Evolutionary conservation across 2,888 invertebrate genomes (phyloP).

Genomic region (Eutolmus rufibarbis): DNA sequence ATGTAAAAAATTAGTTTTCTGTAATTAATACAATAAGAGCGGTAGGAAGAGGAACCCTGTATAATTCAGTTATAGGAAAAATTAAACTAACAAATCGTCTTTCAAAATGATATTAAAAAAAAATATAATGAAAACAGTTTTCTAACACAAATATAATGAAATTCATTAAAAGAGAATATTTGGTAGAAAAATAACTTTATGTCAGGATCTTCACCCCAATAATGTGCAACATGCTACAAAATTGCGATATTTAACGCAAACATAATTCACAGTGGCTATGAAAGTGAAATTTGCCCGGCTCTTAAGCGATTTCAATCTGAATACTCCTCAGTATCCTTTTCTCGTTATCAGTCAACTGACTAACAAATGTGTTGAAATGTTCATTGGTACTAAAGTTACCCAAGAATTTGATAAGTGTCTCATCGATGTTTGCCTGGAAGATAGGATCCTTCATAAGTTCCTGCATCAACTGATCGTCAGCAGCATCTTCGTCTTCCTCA

Average conservation of each 20-base stretch:
- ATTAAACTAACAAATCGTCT: background rate
- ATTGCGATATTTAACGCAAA: background rate
- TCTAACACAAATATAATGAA: background rate
- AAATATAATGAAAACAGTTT: background rate
- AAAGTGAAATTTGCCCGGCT: background rate
- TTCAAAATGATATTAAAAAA: background rate
- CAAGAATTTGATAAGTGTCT: conserved; percentile 71
- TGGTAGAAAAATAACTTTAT: background rate
- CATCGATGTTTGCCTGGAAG: conserved; percentile 69
- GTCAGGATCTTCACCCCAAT: background rate
- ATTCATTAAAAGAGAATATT: background rate
- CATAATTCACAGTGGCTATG: background rate
- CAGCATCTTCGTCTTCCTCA: conserved; percentile 60
- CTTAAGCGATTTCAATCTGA: conserved; percentile 49
- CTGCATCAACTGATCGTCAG: conserved; percentile 68
- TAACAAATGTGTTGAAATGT: conserved; percentile 68
- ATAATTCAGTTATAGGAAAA: background rate
- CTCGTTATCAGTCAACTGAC: conserved; percentile 69
- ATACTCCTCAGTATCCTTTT: conserved; percentile 62
- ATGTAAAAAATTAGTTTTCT: too few relatives aligned
- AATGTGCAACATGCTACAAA: background rate
- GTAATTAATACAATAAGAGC: too few relatives aligned
- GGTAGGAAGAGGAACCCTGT: too few relatives aligned
- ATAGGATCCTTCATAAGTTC: conserved; percentile 70
- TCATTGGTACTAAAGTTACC: conserved; percentile 70